phyloP scores from a whole-genome alignment of 2,113 vertebrate species.

The Carassius gibelio region DNA sequence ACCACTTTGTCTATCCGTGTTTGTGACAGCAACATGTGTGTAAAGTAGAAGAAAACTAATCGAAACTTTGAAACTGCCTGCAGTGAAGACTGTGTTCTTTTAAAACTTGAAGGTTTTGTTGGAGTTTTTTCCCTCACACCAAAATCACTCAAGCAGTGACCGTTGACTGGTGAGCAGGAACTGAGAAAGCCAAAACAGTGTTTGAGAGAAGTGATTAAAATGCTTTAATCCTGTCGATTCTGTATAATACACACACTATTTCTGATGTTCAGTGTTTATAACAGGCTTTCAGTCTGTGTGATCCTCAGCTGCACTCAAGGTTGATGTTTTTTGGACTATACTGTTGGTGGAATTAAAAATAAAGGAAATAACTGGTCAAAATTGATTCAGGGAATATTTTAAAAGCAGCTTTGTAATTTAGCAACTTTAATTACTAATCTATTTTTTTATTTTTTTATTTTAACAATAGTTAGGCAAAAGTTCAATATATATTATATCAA shows the following conservation, averaged over 20 bases:
- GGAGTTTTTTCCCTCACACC: background rate
- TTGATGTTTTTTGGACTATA: background rate
- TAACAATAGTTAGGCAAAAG: background rate
- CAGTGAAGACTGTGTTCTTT: background rate
- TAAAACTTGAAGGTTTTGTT: background rate
- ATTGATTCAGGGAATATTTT: background rate
- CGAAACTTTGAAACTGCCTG: background rate
- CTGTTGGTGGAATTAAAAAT: too few relatives aligned
- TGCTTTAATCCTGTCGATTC: background rate
- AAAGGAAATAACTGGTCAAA: too few relatives aligned
- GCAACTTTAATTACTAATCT: background rate
- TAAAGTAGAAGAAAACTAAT: background rate
- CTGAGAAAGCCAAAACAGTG: background rate
- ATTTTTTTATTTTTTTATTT: background rate
- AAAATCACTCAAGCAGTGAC: background rate
- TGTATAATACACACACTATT: background rate
- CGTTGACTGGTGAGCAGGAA: background rate
- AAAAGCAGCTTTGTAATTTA: background rate
- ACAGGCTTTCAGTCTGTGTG: background rate
- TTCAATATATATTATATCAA: too few relatives aligned
- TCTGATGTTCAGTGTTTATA: background rate
- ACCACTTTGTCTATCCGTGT: background rate
- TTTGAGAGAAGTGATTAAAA: slow-evolving; percentile 3
- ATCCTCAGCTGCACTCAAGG: background rate
- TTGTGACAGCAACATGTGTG: background rate